phyloP scores from a whole-genome alignment of 1,140 invertebrate species.

The Drosophila parabipectinata region DNA sequence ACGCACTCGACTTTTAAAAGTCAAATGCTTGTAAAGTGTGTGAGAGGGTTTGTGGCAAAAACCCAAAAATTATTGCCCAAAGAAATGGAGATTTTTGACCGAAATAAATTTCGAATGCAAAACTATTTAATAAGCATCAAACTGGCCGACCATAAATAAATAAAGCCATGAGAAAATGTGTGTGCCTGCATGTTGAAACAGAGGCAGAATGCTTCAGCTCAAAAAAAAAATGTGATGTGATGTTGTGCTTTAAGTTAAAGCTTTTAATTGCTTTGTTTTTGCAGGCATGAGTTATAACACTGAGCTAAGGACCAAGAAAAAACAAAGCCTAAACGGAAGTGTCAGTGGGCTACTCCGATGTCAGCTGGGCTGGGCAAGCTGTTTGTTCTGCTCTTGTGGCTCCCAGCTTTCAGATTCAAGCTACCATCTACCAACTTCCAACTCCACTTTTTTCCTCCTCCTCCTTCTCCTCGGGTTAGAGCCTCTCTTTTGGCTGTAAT shows the following conservation, averaged over 20 bases:
- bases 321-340: conserved; percentile 75
- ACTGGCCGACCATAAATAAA: conserved; percentile 66
- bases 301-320: conserved; percentile 45
- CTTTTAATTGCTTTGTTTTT: conserved; percentile 78
- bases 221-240: conserved; percentile 36
- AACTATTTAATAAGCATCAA: conserved; percentile 80
- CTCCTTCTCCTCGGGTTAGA: neutral
- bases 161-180: conserved; percentile 49
- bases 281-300: conserved; percentile 43
- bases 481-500: conserved; percentile 47
- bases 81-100: conserved; percentile 24
- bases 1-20: conserved; percentile 38
- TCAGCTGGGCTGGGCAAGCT: conserved; percentile 73
- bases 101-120: conserved; percentile 71
- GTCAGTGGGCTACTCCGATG: conserved; percentile 68
- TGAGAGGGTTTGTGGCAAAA: conserved; percentile 26
- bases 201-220: conserved; percentile 1
- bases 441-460: conserved; percentile 11
- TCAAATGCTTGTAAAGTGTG: conserved; percentile 45
- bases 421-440: conserved; percentile 9
- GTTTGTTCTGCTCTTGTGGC: conserved; percentile 64
- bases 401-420: conserved; percentile 10
- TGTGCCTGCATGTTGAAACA: conserved; percentile 12
- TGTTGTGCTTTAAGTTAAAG: conserved; percentile 59
- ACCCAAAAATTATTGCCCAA: conserved; percentile 58